Base-by-base conservation (phyloP, 2,797 vertebrate genomes). In the Pogoniulus pusillus region DNA sequence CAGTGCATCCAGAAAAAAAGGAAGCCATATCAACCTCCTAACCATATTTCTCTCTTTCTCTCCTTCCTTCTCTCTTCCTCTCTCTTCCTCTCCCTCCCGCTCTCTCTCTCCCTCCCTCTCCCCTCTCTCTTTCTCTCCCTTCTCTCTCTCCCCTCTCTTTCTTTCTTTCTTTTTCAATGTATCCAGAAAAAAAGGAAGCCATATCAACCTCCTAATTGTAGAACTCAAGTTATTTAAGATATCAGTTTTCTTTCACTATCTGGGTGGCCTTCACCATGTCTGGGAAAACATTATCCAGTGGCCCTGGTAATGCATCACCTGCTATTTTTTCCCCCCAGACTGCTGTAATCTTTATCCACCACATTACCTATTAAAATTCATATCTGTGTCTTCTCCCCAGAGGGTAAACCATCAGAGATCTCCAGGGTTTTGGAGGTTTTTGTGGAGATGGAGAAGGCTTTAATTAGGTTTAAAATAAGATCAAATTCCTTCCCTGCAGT, bases 271-370 rank as follows among this genome's bases (percentile, higher is more conserved):
- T 93, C 82, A 74, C 87, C 87, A 73, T 68, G 94, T 79, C 93
- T 95, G 94, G 81, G 87, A 94, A 95, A 95, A 94, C 15, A 73
- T 92, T 87, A 95, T 89, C 57, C 81, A 79, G 64, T 82, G 79
- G 84, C 88, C 88, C 69, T 89, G 54, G 71, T 95, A 95, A 94
- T 62, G 14, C 91, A 94, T 95, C 95, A 95, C 93, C 93, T 96
- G 92, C 62, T 93, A 4, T 45, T 45, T 45, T 51, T 51, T 92
- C 93, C 81, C 84, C 91, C 82, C 78, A 82, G 75, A 93, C 93
- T 92, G 70, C 94, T 96, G 93, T 88, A 90, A 95, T 93, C 90
- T 92, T 93, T 95, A 95, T 95, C 72, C 88, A 90, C 90, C 85
- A 95, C 80, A 89, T 88, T 91, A 95, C 93, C 73, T 91, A 94